Evolutionary conservation across 1,140 invertebrate genomes (phyloP).

Genomic region (Drosophila asahinai): DNA sequence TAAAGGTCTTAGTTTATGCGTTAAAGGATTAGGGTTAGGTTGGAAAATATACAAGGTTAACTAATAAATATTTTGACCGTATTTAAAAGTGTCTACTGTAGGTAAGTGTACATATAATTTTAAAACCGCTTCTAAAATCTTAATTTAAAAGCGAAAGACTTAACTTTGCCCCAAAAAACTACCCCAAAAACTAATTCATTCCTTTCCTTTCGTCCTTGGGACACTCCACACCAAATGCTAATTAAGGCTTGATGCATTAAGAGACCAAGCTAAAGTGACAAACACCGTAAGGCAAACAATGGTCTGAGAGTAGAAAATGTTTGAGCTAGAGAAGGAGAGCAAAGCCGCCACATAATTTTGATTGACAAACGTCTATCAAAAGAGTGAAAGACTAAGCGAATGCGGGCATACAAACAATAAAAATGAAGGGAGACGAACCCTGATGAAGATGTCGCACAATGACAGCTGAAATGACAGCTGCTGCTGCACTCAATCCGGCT

Average conservation of each 20-base stretch:
- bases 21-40: too few relatives aligned
- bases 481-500: slow-evolving; percentile 46
- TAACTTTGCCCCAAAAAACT: neutral
- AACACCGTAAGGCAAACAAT: slow-evolving; percentile 59
- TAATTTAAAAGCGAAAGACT: neutral
- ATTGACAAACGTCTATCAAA: slow-evolving; percentile 76
- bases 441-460: slow-evolving; percentile 59
- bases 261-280: slow-evolving; percentile 53
- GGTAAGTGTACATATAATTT: neutral
- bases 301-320: slow-evolving; percentile 23
- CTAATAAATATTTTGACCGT: neutral
- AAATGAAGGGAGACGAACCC: neutral
- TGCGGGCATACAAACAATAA: neutral
- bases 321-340: slow-evolving; percentile 16
- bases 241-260: slow-evolving; percentile 53
- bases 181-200: neutral
- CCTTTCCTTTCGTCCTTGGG: neutral
- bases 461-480: slow-evolving; percentile 68
- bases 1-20: neutral
- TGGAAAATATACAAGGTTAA: neutral
- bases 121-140: neutral
- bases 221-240: slow-evolving; percentile 22
- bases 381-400: slow-evolving; percentile 37
- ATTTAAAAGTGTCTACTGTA: neutral
- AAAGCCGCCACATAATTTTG: slow-evolving; percentile 62